Conservation (phyloP, 2,113 vertebrate genomes). For the Nettapus auritus region DNA sequence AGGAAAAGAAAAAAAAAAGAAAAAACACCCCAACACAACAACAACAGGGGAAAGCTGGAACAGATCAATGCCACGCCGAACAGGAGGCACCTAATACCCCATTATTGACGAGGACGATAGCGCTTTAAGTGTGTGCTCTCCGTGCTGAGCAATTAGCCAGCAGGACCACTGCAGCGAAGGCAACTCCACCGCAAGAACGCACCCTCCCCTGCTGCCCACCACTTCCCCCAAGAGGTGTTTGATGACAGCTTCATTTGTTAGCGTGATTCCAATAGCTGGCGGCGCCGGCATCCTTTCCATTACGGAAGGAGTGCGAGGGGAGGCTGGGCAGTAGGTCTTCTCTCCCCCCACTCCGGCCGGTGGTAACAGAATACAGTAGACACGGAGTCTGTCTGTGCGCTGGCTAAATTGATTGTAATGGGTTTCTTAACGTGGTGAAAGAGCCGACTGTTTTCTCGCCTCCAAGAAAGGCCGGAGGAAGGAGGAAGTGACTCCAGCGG, state of each 20-base stretch:
- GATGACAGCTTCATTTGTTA: conserved; percentile 80
- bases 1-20: background rate
- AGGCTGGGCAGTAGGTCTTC: conserved; percentile 36
- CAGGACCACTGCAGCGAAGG: conserved; percentile 69
- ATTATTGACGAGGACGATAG: conserved; percentile 87
- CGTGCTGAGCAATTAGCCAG: conserved; percentile 78
- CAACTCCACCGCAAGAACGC: conserved; percentile 26
- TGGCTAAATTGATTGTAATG: conserved; percentile 93
- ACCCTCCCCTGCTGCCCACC: conserved; percentile 37
- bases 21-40: conserved; percentile 37
- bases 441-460: conserved; percentile 96
- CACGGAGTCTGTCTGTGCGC: conserved; percentile 89
- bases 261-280: conserved; percentile 67
- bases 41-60: conserved; percentile 73
- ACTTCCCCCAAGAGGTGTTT: conserved; percentile 69
- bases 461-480: conserved; percentile 77
- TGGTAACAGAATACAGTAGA: conserved; percentile 91
- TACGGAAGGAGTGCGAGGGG: conserved; percentile 71
- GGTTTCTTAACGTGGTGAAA: conserved; percentile 87
- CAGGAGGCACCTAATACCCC: conserved; percentile 79
- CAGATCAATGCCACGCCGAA: conserved; percentile 84
- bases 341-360: conserved; percentile 46
- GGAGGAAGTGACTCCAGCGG: conserved; percentile 85
- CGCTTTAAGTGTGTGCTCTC: conserved; percentile 84
- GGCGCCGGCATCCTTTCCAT: conserved; percentile 89